A percentile compares a stretch with the other conserved stretches of the same genome.
phyloP scores from a whole-genome alignment of 2,113 vertebrate genomes.

The Balaeniceps rex region DNA sequence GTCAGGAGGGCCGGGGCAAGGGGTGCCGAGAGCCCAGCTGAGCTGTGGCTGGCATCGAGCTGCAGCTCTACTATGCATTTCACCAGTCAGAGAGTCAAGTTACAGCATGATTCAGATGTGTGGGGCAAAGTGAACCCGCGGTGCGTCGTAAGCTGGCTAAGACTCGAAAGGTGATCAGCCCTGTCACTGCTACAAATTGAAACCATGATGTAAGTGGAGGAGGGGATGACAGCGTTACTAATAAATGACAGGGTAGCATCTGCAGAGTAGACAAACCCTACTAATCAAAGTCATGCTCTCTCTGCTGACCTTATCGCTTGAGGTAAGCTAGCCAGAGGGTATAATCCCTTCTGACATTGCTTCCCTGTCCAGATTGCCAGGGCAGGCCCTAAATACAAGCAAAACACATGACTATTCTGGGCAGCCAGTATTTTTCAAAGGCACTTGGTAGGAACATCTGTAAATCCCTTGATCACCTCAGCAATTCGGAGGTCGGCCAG shows the following conservation, averaged over 20 bases:
- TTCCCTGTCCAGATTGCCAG: slow-evolving; percentile 1
- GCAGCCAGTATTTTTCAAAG: background rate
- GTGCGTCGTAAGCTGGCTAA: background rate
- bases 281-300: background rate
- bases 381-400: background rate
- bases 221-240: background rate
- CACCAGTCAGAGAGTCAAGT: slow-evolving; percentile 13
- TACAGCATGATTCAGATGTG: background rate
- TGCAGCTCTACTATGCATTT: background rate
- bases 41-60: background rate
- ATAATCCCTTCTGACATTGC: slow-evolving; percentile 11
- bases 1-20: background rate
- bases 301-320: background rate
- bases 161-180: background rate
- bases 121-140: background rate
- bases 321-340: background rate
- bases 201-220: background rate
- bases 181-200: slow-evolving; percentile 6
- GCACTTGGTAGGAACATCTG: background rate
- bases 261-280: background rate
- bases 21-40: background rate
- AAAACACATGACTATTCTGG: background rate
- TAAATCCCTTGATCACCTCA: background rate
- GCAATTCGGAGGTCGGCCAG: background rate
- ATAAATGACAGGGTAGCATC: background rate